A percentile compares a stretch with the other conserved stretches of the same genome.
phyloP scores from a whole-genome alignment of 92 coral and sea anemone species.

The Paramuricea clavata region DNA sequence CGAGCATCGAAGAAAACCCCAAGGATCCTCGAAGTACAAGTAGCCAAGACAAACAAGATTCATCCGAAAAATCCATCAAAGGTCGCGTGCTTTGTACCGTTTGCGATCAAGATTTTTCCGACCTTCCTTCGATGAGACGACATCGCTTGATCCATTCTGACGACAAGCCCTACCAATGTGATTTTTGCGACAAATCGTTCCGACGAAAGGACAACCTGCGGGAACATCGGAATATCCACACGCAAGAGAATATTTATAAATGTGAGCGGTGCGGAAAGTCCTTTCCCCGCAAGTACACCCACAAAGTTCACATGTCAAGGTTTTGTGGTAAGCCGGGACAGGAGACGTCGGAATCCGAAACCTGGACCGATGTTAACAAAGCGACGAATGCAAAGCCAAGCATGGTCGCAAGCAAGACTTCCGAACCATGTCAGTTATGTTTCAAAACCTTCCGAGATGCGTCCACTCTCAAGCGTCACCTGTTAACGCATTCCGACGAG shows the following conservation, averaged over 20 bases:
- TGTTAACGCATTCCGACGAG: constrained; percentile 42
- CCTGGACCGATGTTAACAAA: not conserved
- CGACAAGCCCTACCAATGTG: constrained; percentile 42
- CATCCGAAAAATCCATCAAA: not conserved
- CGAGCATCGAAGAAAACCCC: not conserved
- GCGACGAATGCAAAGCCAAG: not conserved
- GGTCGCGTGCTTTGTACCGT: constrained; percentile 9
- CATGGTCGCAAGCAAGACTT: constrained; percentile 12
- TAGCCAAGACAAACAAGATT: not conserved
- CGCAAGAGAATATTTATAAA: constrained; percentile 28
- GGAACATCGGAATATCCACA: constrained; percentile 48
- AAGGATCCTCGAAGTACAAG: not conserved
- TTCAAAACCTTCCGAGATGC: constrained; percentile 47
- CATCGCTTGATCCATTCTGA: constrained; percentile 46
- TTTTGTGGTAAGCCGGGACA: not conserved
- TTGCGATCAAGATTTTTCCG: constrained; percentile 42
- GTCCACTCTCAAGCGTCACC: constrained; percentile 42
- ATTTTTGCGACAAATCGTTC: constrained; percentile 43
- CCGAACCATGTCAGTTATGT: constrained; percentile 42
- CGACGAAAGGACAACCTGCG: constrained; percentile 52
- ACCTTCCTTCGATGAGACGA: constrained; percentile 45
- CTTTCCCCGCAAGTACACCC: constrained; percentile 43
- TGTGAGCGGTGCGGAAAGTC: constrained; percentile 42
- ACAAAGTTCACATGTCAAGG: constrained; percentile 45
- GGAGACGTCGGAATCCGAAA: not conserved